Percentiles rank a stretch among this genome's conserved stretches.
phyloP scores from a whole-genome alignment of 2,888 invertebrate genomes.

The Smittia sp. region DNA sequence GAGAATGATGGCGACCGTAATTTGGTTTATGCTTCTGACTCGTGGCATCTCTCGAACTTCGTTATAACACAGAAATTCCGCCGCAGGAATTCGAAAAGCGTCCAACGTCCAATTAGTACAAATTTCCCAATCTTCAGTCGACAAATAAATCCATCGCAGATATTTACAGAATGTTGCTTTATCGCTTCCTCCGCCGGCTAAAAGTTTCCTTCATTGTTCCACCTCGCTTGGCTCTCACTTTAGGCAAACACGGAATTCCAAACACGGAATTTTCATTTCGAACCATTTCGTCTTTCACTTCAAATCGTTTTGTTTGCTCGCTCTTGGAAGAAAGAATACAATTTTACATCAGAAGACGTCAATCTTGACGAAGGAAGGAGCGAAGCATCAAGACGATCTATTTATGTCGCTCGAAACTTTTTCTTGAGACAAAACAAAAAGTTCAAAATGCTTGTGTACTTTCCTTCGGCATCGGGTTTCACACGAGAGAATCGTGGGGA shows the following conservation, averaged over 20 bases:
- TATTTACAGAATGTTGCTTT: background rate
- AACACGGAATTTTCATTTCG: background rate
- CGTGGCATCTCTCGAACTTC: background rate
- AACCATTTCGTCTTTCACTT: background rate
- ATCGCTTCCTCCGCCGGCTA: background rate
- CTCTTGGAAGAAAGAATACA: background rate
- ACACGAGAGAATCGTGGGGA: background rate
- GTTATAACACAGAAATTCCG: too few relatives aligned
- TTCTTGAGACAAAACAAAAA: background rate
- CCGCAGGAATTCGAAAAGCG: too few relatives aligned
- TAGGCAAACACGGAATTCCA: background rate
- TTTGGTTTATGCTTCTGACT: background rate
- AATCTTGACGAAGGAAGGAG: background rate
- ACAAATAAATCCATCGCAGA: too few relatives aligned
- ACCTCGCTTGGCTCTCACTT: background rate
- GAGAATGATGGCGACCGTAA: background rate
- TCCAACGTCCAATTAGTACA: too few relatives aligned
- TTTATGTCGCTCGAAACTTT: background rate
- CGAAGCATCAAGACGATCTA: slow-evolving; percentile 3
- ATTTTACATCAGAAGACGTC: background rate
- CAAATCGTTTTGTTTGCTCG: background rate
- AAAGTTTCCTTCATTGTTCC: background rate
- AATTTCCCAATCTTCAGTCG: too few relatives aligned
- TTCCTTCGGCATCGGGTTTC: background rate
- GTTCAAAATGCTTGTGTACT: background rate